Evolutionary conservation across 2,888 invertebrate species (phyloP).

Genomic region (Diadegma fenestrale): DNA sequence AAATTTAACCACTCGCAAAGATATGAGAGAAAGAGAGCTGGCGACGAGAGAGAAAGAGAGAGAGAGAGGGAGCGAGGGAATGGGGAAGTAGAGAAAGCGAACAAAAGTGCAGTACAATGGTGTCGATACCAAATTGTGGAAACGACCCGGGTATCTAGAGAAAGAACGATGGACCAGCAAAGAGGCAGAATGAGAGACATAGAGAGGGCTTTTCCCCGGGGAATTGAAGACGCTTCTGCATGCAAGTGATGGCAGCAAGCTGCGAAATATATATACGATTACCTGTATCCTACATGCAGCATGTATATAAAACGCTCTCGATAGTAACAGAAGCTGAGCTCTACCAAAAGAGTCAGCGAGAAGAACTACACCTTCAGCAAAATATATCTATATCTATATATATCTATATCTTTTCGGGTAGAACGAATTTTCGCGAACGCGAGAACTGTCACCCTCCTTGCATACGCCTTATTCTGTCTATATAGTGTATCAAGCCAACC

Average conservation of each 20-base stretch:
- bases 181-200: slow-evolving; percentile 31
- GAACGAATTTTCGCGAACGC: slow-evolving; percentile 53
- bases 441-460: slow-evolving; percentile 35
- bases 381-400: slow-evolving; percentile 6
- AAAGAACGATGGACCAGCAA: slow-evolving; percentile 14
- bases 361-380: slow-evolving; percentile 39
- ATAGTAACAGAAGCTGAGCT: slow-evolving; percentile 49
- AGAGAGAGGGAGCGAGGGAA: background rate
- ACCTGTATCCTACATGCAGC: slow-evolving; percentile 31
- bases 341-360: slow-evolving; percentile 48
- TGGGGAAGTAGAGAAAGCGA: slow-evolving; percentile 6
- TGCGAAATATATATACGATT: slow-evolving; percentile 37
- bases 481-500: slow-evolving; percentile 34
- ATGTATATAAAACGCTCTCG: slow-evolving; percentile 39
- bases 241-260: slow-evolving; percentile 55
- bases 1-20: slow-evolving; percentile 61
- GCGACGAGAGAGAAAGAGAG: slow-evolving; percentile 1
- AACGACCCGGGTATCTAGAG: slow-evolving; percentile 49
- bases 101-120: slow-evolving; percentile 9
- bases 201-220: slow-evolving; percentile 50
- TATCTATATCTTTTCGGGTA: background rate
- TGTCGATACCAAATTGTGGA: slow-evolving; percentile 65
- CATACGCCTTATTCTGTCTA: slow-evolving; percentile 21
- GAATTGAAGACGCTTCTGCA: slow-evolving; percentile 65
- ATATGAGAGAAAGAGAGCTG: too few species aligned